Conservation (phyloP, 2,797 vertebrate genomes). For the Danio kyathit region DNA sequence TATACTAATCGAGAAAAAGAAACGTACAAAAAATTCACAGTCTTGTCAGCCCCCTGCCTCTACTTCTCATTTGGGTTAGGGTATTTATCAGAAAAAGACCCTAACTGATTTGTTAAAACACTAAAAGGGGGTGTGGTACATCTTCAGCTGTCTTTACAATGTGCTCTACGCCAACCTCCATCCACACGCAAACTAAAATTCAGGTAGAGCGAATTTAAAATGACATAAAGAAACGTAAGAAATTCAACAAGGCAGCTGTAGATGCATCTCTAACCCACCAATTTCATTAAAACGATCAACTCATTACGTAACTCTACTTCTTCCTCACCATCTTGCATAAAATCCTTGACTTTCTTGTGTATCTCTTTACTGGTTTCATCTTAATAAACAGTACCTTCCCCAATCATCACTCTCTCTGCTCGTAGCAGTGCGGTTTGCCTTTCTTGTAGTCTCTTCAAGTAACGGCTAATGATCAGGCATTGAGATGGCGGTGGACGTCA, state of each 20-base stretch:
- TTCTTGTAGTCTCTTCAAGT: slow-evolving; percentile 46
- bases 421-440: slow-evolving; percentile 32
- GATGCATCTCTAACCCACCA: slow-evolving; percentile 38
- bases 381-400: slow-evolving; percentile 1
- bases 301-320: slow-evolving; percentile 10
- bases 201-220: slow-evolving; percentile 34
- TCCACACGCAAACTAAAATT: slow-evolving; percentile 38
- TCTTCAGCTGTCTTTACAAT: slow-evolving; percentile 63
- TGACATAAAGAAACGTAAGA: slow-evolving; percentile 49
- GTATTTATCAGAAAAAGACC: slow-evolving; percentile 28
- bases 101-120: slow-evolving; percentile 48
- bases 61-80: slow-evolving; percentile 33
- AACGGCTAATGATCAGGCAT: slow-evolving; percentile 29
- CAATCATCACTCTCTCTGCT: slow-evolving; percentile 30
- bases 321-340: slow-evolving; percentile 36
- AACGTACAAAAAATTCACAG: slow-evolving; percentile 78
- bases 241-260: slow-evolving; percentile 58
- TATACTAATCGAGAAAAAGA: slow-evolving; percentile 61
- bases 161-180: slow-evolving; percentile 18
- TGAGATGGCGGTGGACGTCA: slow-evolving; percentile 27
- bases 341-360: slow-evolving; percentile 29
- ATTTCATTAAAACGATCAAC: slow-evolving; percentile 33
- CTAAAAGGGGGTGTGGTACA: slow-evolving; percentile 48
- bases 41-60: slow-evolving; percentile 71
- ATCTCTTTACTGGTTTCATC: slow-evolving; percentile 45